Percentiles rank a stretch among this genome's conserved stretches.
These are phyloP conservation scores for Zeugodacus cucurbitae DNA, from an alignment of 1,140 invertebrate species.

Conservation along the genomic window DNA sequence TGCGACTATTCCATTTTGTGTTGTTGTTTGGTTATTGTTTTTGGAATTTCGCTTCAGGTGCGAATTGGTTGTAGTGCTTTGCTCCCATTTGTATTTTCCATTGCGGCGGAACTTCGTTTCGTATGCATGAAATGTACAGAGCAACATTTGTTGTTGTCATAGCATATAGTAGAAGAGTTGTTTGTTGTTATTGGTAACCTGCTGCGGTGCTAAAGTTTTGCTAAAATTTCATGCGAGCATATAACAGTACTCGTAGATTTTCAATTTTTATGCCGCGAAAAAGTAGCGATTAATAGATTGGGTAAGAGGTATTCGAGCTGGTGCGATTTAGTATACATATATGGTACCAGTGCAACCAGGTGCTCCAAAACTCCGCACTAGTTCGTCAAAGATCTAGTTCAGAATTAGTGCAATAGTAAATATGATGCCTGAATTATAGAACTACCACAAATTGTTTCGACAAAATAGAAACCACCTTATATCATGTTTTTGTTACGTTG, in stretches of 20 bases:
- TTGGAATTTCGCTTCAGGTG: neutral
- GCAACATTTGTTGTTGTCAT: neutral
- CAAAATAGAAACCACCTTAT: no score
- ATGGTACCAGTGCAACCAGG: neutral
- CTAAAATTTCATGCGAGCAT: neutral
- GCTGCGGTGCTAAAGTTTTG: neutral
- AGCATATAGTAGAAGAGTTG: neutral
- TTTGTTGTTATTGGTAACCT: neutral
- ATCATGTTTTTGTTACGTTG: neutral
- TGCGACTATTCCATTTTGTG: neutral
- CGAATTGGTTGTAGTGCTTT: neutral
- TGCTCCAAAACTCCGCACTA: no score
- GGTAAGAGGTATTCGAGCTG: neutral
- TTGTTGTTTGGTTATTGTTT: neutral
- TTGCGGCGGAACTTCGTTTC: neutral
- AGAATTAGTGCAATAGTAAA: no score
- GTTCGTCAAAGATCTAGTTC: no score
- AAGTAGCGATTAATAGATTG: neutral
- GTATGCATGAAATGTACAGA: conserved; percentile 24
- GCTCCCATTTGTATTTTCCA: neutral
- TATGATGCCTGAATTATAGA: no score
- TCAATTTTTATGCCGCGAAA: neutral
- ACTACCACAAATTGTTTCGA: no score
- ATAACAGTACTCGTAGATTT: neutral
- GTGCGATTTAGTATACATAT: neutral